Base-by-base conservation (phyloP, 2,113 vertebrate genomes). In the Capreolus pygargus region DNA sequence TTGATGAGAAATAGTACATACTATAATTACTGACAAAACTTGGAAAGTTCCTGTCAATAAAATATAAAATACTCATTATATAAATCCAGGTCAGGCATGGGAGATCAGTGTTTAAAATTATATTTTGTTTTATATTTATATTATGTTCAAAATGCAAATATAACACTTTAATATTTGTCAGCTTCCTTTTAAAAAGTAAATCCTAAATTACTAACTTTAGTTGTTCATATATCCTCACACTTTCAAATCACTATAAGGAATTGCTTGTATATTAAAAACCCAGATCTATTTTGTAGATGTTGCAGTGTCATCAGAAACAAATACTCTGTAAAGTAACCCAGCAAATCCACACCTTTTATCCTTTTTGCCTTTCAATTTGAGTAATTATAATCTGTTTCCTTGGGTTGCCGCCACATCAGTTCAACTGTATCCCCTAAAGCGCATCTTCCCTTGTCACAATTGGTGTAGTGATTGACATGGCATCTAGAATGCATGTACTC, bases 301-400 rank as follows among this genome's bases (percentile, higher is more conserved):
- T 87, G 7, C n/a, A 55, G 27, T 95, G 94, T 96, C 47, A 64
- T 86, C 45, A 78, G 61, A 96, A 86, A 81, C 36, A 93, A 91
- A 79, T 93, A 82, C 33, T 96, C 74, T 89, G 4, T 96, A 64
- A 90, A 86, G 36, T 86, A 91, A 27, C 70, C 50, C n/a, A 36
- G 36, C 52, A 95, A 43, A 91, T 87, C 28, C 21, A 57, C 2
- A 76, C 7, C 7, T 54, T 89, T 87, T 67, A 8, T 64, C 15
- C 43, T 94, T 97, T 96, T 81, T 90, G 10, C 58, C 74, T 95
- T 97, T 96, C 84, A 55, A 60, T 94, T 81, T 94, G 45, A 88
- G 12, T 87, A 94, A 50, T 93, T 16, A 70, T 25, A 3, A 30
- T 58, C 84, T 85, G 86, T 30, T 94, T 47, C 55, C 7, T 95